Percentiles rank a stretch among this genome's conserved stretches.
Evolutionary conservation across 2,888 invertebrate species (phyloP).

Genomic region (Taenaris catops): DNA sequence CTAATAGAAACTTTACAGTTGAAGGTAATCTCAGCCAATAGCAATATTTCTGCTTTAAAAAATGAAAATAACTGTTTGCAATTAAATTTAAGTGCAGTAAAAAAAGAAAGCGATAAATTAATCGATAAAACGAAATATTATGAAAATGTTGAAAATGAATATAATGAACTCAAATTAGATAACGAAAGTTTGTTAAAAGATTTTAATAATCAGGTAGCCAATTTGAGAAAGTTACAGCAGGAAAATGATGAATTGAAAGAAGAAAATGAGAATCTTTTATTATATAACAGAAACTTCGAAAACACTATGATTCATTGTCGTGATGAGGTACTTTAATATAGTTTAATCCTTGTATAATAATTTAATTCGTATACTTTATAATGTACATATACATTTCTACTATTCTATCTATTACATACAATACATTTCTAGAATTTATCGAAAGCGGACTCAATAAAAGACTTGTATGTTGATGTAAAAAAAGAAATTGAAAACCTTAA

Average conservation of each 20-base stretch:
- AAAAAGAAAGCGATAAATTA: conserved; percentile 44
- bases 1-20: conserved; percentile 35
- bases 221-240: conserved; percentile 35
- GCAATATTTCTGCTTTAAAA: conserved; percentile 35
- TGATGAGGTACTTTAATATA: conserved; percentile 39
- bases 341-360: no score
- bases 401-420: background rate
- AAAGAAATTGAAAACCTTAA: conserved; percentile 50
- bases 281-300: conserved; percentile 49
- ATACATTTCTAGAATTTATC: conserved; percentile 10
- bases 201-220: conserved; percentile 32
- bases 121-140: conserved; percentile 40
- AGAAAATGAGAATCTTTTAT: conserved; percentile 39
- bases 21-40: conserved; percentile 29
- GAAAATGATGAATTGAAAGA: conserved; percentile 42
- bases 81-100: conserved; percentile 33
- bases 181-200: conserved; percentile 43
- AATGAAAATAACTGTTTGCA: conserved; percentile 38
- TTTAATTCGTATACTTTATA: no score
- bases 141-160: conserved; percentile 40
- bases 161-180: conserved; percentile 40
- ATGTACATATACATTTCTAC: no score
- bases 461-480: conserved; percentile 34
- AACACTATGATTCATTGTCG: conserved; percentile 43
- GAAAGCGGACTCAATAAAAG: conserved; percentile 25